phyloP scores from a whole-genome alignment of 2,113 vertebrate genomes.

The Scomber japonicus region DNA sequence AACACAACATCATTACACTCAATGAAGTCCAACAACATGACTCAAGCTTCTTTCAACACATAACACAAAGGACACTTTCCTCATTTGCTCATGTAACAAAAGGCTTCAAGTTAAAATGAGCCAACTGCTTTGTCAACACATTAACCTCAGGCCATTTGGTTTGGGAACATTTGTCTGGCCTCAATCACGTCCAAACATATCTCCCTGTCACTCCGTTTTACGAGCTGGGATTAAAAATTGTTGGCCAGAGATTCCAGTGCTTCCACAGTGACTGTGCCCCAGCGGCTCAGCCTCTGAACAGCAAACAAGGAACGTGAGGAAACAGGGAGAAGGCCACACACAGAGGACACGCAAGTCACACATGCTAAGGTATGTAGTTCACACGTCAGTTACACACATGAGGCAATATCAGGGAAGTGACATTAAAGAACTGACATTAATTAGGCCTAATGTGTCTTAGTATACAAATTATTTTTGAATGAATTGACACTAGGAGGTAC shows the following conservation, averaged over 20 bases:
- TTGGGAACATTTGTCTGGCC: constrained; percentile 58
- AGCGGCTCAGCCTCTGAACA: constrained; percentile 40
- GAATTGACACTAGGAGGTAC: not conserved
- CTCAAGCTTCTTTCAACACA: constrained; percentile 23
- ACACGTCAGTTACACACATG: constrained; percentile 29
- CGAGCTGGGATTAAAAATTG: constrained; percentile 69
- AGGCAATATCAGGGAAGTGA: not conserved
- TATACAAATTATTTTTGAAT: not conserved
- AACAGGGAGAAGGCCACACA: constrained; percentile 63
- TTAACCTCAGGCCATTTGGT: constrained; percentile 44
- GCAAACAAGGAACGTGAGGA: constrained; percentile 47
- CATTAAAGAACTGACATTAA: not conserved
- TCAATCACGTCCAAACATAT: constrained; percentile 62
- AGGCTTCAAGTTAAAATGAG: constrained; percentile 25
- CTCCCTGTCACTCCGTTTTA: constrained; percentile 74
- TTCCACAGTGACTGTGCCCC: constrained; percentile 9
- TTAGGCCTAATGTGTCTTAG: not conserved
- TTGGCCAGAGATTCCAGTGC: constrained; percentile 54
- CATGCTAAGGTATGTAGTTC: constrained; percentile 26
- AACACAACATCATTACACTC: constrained; percentile 15
- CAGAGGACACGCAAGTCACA: constrained; percentile 13
- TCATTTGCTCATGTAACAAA: not conserved
- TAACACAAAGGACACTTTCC: constrained; percentile 2
- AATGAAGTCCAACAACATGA: constrained; percentile 16
- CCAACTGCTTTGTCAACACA: constrained; percentile 58